Evolutionary conservation across 2,113 vertebrate species (phyloP).

Genomic region (Chelonoidis abingdonii): DNA sequence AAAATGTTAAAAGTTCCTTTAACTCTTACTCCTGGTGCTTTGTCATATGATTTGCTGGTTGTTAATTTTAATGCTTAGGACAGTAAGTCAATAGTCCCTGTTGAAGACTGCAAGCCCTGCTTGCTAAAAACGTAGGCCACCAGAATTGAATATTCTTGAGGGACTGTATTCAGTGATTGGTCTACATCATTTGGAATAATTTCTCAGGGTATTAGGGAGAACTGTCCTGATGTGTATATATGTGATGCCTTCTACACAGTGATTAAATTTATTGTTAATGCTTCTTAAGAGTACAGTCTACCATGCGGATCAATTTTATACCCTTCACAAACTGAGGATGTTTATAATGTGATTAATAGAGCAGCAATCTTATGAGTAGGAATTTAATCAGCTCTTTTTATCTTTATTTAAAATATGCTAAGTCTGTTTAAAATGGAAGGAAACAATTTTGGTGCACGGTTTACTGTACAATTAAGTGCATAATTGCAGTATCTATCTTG

Average conservation of each 20-base stretch:
- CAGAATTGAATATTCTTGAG: neutral
- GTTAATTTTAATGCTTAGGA: accelerated
- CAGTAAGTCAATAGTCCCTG: neutral
- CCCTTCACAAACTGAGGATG: neutral
- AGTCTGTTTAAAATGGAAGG: neutral
- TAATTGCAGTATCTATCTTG: neutral
- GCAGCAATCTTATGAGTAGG: neutral
- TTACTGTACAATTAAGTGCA: no score
- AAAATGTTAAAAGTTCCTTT: neutral
- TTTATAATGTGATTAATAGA: neutral
- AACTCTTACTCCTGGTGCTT: accelerated
- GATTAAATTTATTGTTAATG: neutral
- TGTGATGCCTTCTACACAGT: neutral
- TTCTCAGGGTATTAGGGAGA: neutral
- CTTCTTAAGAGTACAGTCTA: neutral
- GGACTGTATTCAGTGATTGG: neutral
- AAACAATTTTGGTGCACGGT: neutral
- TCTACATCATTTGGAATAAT: neutral
- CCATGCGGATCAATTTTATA: neutral
- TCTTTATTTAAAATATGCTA: neutral
- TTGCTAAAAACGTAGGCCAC: neutral
- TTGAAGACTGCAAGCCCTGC: accelerated
- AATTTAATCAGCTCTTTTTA: neutral
- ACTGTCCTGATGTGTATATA: accelerated
- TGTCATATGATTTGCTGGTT: neutral